Evolutionary conservation across 2,888 invertebrate genomes (phyloP), one percentile per base, ranked within the genome.

Genomic region (Autographa pulchrina): DNA sequence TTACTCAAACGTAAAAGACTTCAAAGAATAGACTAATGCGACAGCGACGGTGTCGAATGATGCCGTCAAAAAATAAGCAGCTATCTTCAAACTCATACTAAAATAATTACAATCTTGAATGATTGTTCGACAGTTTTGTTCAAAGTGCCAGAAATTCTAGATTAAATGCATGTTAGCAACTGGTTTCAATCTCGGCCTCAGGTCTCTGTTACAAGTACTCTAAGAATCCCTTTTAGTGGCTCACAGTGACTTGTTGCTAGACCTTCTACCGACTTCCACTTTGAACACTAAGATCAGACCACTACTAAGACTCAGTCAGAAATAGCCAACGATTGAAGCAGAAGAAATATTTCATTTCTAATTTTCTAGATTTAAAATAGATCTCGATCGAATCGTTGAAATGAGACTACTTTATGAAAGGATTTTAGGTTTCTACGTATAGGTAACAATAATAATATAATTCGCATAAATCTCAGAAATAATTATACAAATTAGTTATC

Each of bases 31-130:
- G 7, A 41, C 64, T 62, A 56, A 72, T 68, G 61, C 13, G 18
- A 48, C 48, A 8, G n/a, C 11, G 14, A 14, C 56, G 25, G 66
- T 76, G 80, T 67, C 62, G 64, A 77, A 56, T 65, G 77, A 80
- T 18, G 54, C 20, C 31, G 62, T 52, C 52, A 7, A 58, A 32
- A 67, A 32, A 60, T 20, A 52, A 38, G 38, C 11, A 1, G 11
- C 38, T 11, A 11, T 38, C 11, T 38, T 11, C 9, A 38, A 61
- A 43, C 69, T 43, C 68, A 73, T 73, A 62, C 38, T 56, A 75
- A 65, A 20, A 41, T 11, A 18, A 48, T 7, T 62, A 58, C 60
- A 63, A 58, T 70, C 65, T 41, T n/a, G 32, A 41, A 43, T 65
- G 54, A 56, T 67, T 41, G 56, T n/a, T 52, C 61, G 64, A 61